Evolutionary conservation across 1,140 invertebrate genomes (phyloP).

Genomic region (Agrilus planipennis): DNA sequence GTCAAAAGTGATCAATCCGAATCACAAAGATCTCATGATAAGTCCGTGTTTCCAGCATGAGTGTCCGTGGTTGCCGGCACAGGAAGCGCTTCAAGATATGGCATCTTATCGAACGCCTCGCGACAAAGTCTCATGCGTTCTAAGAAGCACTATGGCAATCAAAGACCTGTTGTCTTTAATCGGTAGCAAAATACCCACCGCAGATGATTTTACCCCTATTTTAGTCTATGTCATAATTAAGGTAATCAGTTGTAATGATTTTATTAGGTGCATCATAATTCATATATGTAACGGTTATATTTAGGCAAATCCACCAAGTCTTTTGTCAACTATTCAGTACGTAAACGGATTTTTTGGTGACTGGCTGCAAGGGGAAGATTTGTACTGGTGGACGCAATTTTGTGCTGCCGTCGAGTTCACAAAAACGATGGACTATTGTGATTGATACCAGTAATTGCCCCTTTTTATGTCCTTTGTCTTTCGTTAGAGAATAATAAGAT

Average conservation of each 20-base stretch:
- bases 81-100: conserved; percentile 83
- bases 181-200: conserved; percentile 67
- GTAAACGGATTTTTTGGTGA: conserved; percentile 85
- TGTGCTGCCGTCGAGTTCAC: conserved; percentile 94
- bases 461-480: too few species aligned
- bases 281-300: too few species aligned
- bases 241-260: conserved; percentile 38
- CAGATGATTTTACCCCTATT: conserved; percentile 94
- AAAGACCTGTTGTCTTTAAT: conserved; percentile 85
- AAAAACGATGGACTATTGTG: conserved; percentile 87
- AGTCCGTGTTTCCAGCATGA: conserved; percentile 75
- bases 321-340: conserved; percentile 95
- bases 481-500: too few species aligned
- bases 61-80: conserved; percentile 95
- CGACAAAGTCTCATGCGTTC: conserved; percentile 82
- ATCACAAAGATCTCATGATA: conserved; percentile 72
- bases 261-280: background rate
- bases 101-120: conserved; percentile 88
- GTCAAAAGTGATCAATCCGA: conserved; percentile 63
- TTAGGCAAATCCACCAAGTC: conserved; percentile 83
- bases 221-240: conserved; percentile 94
- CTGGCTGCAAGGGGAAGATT: conserved; percentile 78
- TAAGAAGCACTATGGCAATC: conserved; percentile 81
- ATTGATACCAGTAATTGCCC: too few species aligned
- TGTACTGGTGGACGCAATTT: conserved; percentile 99